Evolutionary conservation across 2,888 invertebrate species (phyloP).

Genomic region (Drosophila colorata): DNA sequence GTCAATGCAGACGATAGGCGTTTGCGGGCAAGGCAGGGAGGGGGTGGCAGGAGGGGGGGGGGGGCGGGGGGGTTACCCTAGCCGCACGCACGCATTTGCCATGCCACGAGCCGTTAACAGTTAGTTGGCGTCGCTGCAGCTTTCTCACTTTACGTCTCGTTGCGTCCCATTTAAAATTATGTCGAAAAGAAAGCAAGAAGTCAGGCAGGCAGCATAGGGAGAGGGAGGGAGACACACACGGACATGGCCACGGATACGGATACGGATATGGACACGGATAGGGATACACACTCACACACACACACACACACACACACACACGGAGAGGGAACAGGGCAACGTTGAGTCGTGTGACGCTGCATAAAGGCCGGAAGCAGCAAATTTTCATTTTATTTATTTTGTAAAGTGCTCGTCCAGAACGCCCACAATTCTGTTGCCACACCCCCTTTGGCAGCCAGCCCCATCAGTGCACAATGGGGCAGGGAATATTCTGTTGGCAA

Average conservation of each 20-base stretch:
- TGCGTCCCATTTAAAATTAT: constrained; percentile 80
- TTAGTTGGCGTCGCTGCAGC: constrained; percentile 71
- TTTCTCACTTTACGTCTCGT: constrained; percentile 80
- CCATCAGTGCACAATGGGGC: constrained; percentile 17
- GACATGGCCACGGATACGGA: constrained; percentile 73
- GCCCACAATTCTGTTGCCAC: constrained; percentile 22
- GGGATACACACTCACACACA: constrained; percentile 34
- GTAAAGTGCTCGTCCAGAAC: constrained; percentile 68
- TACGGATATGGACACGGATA: constrained; percentile 65
- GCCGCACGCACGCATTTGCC: constrained; percentile 63
- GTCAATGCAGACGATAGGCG: constrained; percentile 3
- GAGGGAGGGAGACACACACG: constrained; percentile 44
- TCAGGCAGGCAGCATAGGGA: constrained; percentile 2
- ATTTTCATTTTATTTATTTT: constrained; percentile 81
- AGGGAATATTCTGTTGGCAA: too few species aligned
- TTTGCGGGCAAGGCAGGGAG: not conserved
- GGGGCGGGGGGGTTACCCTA: constrained; percentile 24
- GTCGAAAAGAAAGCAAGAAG: constrained; percentile 54
- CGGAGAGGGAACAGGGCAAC: not conserved
- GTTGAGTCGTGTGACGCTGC: constrained; percentile 44
- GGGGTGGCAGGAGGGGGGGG: constrained; percentile 1
- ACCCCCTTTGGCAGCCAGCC: constrained; percentile 9
- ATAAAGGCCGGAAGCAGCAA: constrained; percentile 77
- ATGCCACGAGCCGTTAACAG: constrained; percentile 73
- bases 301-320: constrained; percentile 30